Percentiles rank a stretch among this genome's conserved stretches.
These are phyloP conservation scores for Acrocyrtus sp. DNA, from an alignment of 2,888 invertebrate genomes.

Conservation along the genomic window DNA sequence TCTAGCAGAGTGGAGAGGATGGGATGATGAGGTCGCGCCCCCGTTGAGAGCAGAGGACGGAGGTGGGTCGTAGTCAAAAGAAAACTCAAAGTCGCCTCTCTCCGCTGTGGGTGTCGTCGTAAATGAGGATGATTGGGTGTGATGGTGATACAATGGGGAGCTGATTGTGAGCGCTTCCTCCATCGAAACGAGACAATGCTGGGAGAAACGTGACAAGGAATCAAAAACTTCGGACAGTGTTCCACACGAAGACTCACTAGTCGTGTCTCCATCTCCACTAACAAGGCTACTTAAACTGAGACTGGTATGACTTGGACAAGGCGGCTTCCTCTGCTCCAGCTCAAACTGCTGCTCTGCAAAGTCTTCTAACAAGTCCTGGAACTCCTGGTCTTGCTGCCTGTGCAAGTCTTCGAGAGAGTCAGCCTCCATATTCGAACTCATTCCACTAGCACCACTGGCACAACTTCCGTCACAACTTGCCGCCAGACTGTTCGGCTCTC, in stretches of 20 bases:
- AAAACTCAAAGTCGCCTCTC: slow-evolving; percentile 53
- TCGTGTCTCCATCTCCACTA: slow-evolving; percentile 55
- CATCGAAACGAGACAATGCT: slow-evolving; percentile 58
- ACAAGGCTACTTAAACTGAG: slow-evolving; percentile 56
- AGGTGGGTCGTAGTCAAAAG: slow-evolving; percentile 47
- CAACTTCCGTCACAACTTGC: slow-evolving; percentile 46
- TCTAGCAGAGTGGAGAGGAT: slow-evolving; percentile 3
- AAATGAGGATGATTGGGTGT: slow-evolving; percentile 43
- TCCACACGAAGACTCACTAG: slow-evolving; percentile 56
- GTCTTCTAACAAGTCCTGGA: slow-evolving; percentile 48
- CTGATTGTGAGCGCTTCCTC: slow-evolving; percentile 57
- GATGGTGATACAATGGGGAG: slow-evolving; percentile 50
- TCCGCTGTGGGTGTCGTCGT: slow-evolving; percentile 51
- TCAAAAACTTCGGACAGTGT: slow-evolving; percentile 61
- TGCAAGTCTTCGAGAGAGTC: slow-evolving; percentile 53
- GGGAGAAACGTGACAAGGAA: slow-evolving; percentile 59
- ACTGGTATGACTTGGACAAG: slow-evolving; percentile 52
- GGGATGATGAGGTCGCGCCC: slow-evolving; percentile 14
- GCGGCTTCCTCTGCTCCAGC: slow-evolving; percentile 44
- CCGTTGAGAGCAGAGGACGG: slow-evolving; percentile 10
- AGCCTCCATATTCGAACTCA: slow-evolving; percentile 39
- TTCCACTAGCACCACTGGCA: slow-evolving; percentile 36
- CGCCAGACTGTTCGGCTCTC: slow-evolving; percentile 29
- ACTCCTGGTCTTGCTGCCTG: slow-evolving; percentile 51
- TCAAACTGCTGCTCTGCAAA: slow-evolving; percentile 55